Evolutionary conservation across 2,797 vertebrate species (phyloP).

Genomic region (Myripristis jacobus): DNA sequence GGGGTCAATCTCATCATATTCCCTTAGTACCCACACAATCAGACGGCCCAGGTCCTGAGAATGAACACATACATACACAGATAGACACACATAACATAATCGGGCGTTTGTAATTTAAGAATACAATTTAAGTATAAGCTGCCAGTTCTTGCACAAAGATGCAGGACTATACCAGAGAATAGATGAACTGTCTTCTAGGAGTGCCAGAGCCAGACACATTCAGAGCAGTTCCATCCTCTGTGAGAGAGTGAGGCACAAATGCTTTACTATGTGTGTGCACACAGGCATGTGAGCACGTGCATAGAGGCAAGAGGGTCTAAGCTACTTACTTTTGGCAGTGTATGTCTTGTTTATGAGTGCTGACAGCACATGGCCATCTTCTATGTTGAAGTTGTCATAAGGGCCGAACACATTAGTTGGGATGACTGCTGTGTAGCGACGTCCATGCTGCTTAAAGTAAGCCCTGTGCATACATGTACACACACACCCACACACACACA

Average conservation of each 20-base stretch:
- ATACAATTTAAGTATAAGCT: no score
- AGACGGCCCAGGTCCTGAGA: constrained; percentile 86
- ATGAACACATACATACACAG: constrained; percentile 22
- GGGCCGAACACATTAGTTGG: constrained; percentile 90
- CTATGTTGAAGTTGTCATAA: constrained; percentile 88
- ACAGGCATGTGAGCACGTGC: background rate
- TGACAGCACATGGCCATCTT: constrained; percentile 87
- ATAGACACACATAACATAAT: no score
- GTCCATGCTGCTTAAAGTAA: constrained; percentile 85
- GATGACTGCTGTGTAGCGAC: constrained; percentile 86
- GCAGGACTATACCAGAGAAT: constrained; percentile 79
- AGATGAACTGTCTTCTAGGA: constrained; percentile 89
- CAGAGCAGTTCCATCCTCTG: constrained; percentile 81
- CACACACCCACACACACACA: no score
- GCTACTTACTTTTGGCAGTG: constrained; percentile 57
- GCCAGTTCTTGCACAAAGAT: background rate
- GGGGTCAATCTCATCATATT: constrained; percentile 88
- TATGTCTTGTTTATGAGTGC: constrained; percentile 89
- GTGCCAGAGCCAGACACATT: constrained; percentile 88
- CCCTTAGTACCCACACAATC: constrained; percentile 88
- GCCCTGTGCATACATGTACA: constrained; percentile 84
- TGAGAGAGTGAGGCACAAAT: background rate
- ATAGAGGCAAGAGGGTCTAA: background rate
- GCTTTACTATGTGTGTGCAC: background rate
- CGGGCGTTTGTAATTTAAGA: no score